phyloP scores from a whole-genome alignment of 2,113 vertebrate species.

The Carettochelys insculpta region DNA sequence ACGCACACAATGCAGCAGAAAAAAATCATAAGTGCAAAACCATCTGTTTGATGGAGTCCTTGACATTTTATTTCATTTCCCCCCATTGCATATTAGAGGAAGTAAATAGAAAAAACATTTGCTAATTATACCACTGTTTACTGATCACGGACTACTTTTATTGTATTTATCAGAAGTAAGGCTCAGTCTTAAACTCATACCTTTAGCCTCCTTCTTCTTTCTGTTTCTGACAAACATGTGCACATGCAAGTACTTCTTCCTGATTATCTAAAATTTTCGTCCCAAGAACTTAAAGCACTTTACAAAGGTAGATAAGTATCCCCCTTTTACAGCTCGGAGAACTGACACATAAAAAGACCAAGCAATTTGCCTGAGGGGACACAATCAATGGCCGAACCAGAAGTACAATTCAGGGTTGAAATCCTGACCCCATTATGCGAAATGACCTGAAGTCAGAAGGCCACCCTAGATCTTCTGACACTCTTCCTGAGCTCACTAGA shows the following conservation, averaged over 20 bases:
- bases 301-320: background rate
- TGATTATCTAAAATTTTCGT: background rate
- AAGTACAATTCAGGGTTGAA: background rate
- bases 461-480: background rate
- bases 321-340: background rate
- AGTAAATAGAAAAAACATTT: slow-evolving; percentile 81
- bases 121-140: slow-evolving; percentile 86
- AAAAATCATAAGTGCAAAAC: slow-evolving; percentile 78
- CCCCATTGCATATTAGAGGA: slow-evolving; percentile 83
- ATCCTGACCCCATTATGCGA: background rate
- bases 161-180: slow-evolving; percentile 69
- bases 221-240: background rate
- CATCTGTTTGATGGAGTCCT: slow-evolving; percentile 86
- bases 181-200: background rate
- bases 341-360: background rate
- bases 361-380: background rate
- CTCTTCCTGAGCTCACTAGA: background rate
- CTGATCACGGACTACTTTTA: slow-evolving; percentile 71
- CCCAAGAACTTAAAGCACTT: background rate
- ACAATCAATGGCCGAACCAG: background rate
- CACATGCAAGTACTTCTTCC: background rate
- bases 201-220: slow-evolving; percentile 38
- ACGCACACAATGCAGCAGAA: slow-evolving; percentile 75
- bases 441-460: background rate
- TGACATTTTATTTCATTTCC: slow-evolving; percentile 85